A percentile compares a stretch with the other conserved stretches of the same genome.
phyloP scores from a whole-genome alignment of 2,888 invertebrate genomes.

The Acanthopleura granulata region DNA sequence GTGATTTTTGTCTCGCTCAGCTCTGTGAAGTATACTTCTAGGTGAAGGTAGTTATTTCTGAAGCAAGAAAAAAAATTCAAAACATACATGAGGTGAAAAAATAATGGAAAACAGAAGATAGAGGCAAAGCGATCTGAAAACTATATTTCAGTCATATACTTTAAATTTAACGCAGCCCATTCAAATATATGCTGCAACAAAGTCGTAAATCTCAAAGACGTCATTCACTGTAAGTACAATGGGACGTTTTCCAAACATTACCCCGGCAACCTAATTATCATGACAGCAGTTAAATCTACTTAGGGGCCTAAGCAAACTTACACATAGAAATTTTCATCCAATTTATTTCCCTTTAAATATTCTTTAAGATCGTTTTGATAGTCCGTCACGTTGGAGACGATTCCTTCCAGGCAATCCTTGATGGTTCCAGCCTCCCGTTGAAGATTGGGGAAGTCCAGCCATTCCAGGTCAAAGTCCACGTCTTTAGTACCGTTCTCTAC shows the following conservation, averaged over 20 bases:
- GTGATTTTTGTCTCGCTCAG: constrained; percentile 14
- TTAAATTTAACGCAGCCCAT: no score
- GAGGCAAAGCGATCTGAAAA: background rate
- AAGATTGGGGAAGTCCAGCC: constrained; percentile 12
- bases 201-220: no score
- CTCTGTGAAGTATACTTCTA: constrained; percentile 16
- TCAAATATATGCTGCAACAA: no score
- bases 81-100: background rate
- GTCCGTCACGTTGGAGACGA: constrained; percentile 8
- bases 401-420: constrained; percentile 10
- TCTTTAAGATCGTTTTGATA: constrained; percentile 12
- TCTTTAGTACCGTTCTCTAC: constrained; percentile 13
- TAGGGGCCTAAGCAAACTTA: background rate
- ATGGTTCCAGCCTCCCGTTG: background rate
- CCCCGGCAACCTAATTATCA: no score
- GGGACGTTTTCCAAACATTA: no score
- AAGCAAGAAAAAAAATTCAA: background rate
- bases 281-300: no score
- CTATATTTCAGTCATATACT: no score
- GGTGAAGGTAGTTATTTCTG: constrained; percentile 20
- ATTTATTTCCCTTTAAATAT: constrained; percentile 12
- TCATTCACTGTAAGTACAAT: no score
- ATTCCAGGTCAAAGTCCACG: constrained; percentile 2
- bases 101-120: background rate
- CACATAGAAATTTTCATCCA: constrained; percentile 21